Evolutionary conservation across 2,888 invertebrate genomes (phyloP).

Genomic region (Eretmocerus hayati): DNA sequence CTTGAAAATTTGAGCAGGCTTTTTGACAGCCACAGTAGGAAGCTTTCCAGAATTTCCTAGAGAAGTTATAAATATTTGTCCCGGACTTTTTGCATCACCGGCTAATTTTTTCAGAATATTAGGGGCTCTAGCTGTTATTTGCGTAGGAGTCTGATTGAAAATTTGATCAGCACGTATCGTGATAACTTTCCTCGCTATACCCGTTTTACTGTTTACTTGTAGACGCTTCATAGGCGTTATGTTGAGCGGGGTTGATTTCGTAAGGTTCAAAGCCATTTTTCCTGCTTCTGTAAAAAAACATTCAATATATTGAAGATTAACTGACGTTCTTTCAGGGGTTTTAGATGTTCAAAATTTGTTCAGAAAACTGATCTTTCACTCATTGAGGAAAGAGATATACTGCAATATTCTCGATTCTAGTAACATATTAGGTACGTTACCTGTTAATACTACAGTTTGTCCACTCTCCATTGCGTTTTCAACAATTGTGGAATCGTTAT

Average conservation of each 20-base stretch:
- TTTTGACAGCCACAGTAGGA: constrained; percentile 28
- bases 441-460: constrained; percentile 75
- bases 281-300: constrained; percentile 58
- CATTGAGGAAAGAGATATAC: no score
- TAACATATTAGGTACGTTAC: constrained; percentile 47
- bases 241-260: constrained; percentile 43
- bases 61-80: constrained; percentile 38
- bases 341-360: no score
- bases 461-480: constrained; percentile 79
- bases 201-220: constrained; percentile 39
- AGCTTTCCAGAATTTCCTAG: constrained; percentile 32
- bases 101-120: constrained; percentile 41
- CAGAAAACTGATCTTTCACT: no score
- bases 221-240: constrained; percentile 42
- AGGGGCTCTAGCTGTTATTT: constrained; percentile 36
- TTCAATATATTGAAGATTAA: constrained; percentile 7
- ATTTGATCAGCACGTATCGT: constrained; percentile 52
- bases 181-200: constrained; percentile 48
- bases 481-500: constrained; percentile 61
- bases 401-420: no score
- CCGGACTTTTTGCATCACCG: constrained; percentile 32
- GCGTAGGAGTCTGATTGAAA: constrained; percentile 39
- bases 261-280: constrained; percentile 62
- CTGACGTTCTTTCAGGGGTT: no score
- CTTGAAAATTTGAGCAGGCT: constrained; percentile 12